Base-by-base conservation (phyloP, 2,113 vertebrate species). In the Sinocyclocheilus maitianheensis region DNA sequence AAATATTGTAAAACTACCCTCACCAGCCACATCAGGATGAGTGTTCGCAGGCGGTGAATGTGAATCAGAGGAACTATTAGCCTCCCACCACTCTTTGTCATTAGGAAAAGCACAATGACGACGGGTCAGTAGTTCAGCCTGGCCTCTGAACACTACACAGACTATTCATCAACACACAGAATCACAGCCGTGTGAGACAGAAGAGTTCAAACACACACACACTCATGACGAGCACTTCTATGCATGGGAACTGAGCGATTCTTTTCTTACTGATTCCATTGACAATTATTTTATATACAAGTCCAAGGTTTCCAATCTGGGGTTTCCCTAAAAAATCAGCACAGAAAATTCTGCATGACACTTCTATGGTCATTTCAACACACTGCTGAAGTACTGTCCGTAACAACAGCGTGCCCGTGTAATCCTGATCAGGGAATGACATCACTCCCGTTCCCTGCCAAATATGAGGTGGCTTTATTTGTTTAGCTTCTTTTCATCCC, bases 71-170 rank as follows among this genome's bases (percentile, higher is more conserved):
- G 84, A 84, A 80, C 84, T 72, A 81, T 89, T 69, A 87, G 78
- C 87, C 89, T 85, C 48, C 34, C 77, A 40, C 77, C 43, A 87
- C 63, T 90, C 90, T 94, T 92, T 91, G 89, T 51, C 43, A 77
- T 30, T 7, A 55, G 24, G 75, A 77, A 90, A 90, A 77, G 86
- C 87, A 94, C 92, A 94, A 93, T 93, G 55, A 88, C 88, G 90
- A 82, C 43, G 90, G 93, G 93, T 93, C 94, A 94, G 89, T 90
- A 93, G 93, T 94, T 94, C 92, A 93, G 81, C 14, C 88, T 81
- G 75, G 90, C 89, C 89, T 90, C 90, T 90, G 90, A 60, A 60
- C 8, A 8, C 58, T n/a, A 60, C 58, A 60, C 58, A 60, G 58
- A 86, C 92, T 87, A 93, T 93, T 93, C 92, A 92, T 91, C 90